Evolutionary conservation across 2,888 invertebrate genomes (phyloP), one percentile per base, ranked within the genome.

Genomic region (Lottia gigantea): DNA sequence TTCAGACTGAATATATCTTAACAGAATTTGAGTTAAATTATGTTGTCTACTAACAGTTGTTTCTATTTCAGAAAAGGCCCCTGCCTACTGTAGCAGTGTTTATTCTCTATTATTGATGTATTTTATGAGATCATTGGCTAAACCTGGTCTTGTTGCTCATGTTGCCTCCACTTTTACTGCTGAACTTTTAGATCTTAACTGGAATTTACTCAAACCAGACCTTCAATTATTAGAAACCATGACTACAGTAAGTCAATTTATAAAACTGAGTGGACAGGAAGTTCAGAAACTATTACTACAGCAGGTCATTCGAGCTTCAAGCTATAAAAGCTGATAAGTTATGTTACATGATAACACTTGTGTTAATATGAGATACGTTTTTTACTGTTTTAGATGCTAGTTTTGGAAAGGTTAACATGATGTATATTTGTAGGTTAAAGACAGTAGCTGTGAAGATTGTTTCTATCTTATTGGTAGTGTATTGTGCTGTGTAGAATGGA

Each of bases 181-280:
- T 62, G 91, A 92, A 68, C 90, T 94, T 71, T 87, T 91, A 1
- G 89, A 90, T 64, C 87, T 94, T 67, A 93, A 93, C 7, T 95
- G 94, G 94, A 91, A 92, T 66, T 90, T 91, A 75, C 93, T 94
- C 82, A 91, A 91, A 85, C 94, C 94, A 0, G 90, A 91, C 16
- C 86, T 92, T 19, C 88, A 89, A 47, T 93, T 94, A 82, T 89
- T 94, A 25, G 93, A 94, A 73, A 90, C 92, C 26, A 92, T 94
- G 91, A 90, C 92, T 64, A 92, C 91, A 88, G 92, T 92, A 88
- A 40, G 40, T 40, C 7, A 1, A 40, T 8, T 40, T 40, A 40
- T n/a, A n/a, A n/a, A n/a, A n/a, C n/a, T n/a, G n/a, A n/a, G n/a
- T n/a, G n/a, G n/a, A n/a, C n/a, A n/a, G n/a, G n/a, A n/a, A n/a